A percentile compares a stretch with the other conserved stretches of the same genome.
These are phyloP conservation scores for Nematolebias whitei DNA, from an alignment of 2,113 vertebrate species.

Conservation along the genomic window DNA sequence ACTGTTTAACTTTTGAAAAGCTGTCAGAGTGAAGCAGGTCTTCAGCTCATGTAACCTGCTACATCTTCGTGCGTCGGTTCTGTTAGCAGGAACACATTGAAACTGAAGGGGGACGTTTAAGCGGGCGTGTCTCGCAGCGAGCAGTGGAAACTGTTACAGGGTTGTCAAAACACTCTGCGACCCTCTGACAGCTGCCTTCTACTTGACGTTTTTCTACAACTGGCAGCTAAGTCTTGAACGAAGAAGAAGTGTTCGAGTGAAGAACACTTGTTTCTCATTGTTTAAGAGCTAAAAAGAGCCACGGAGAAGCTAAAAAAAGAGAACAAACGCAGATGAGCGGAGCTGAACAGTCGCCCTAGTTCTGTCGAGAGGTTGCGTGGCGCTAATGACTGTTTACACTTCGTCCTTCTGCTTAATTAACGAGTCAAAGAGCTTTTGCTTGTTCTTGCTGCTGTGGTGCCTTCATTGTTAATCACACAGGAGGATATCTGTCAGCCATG, in stretches of 20 bases:
- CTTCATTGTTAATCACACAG: slow-evolving; percentile 36
- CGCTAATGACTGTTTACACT: slow-evolving; percentile 27
- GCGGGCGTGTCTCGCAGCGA: slow-evolving; percentile 39
- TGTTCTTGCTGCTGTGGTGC: slow-evolving; percentile 30
- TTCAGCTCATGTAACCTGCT: background rate
- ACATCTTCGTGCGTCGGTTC: background rate
- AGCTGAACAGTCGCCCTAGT: slow-evolving; percentile 22
- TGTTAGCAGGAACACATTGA: no score
- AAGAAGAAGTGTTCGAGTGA: slow-evolving; percentile 13
- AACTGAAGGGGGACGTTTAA: background rate
- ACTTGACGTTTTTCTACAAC: background rate
- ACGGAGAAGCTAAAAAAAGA: background rate
- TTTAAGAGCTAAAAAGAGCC: background rate
- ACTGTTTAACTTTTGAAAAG: background rate
- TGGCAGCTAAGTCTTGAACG: background rate
- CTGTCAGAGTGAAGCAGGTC: background rate
- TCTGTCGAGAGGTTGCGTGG: slow-evolving; percentile 25
- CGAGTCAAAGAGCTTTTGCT: slow-evolving; percentile 51
- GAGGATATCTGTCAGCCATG: background rate
- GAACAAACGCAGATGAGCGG: background rate
- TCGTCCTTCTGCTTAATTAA: slow-evolving; percentile 39
- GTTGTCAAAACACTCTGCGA: background rate
- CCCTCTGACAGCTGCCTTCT: background rate
- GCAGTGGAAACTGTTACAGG: slow-evolving; percentile 14
- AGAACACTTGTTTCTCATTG: background rate